Evolutionary conservation across 1,140 invertebrate genomes (phyloP).

Genomic region (Drosophila bocqueti): DNA sequence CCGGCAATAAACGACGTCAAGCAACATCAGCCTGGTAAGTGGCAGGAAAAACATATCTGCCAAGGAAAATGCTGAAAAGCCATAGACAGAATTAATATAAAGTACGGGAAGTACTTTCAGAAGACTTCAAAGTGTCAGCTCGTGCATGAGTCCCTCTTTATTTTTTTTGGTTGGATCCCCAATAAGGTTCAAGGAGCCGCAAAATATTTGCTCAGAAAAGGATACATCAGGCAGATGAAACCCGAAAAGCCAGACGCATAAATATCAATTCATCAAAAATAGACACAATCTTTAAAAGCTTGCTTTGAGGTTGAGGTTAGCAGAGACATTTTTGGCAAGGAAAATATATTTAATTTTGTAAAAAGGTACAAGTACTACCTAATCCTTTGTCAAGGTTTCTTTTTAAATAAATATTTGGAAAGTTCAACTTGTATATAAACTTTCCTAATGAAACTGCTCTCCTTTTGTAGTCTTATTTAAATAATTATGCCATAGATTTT

Average conservation of each 20-base stretch:
- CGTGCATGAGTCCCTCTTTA: slow-evolving; percentile 15
- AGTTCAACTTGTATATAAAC: not conserved
- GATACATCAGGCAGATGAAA: not conserved
- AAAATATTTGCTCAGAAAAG: slow-evolving; percentile 18
- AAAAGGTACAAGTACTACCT: too few species aligned
- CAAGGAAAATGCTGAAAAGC: slow-evolving; percentile 6
- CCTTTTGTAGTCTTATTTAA: not conserved
- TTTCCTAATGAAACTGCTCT: too few species aligned
- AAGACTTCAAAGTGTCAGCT: slow-evolving; percentile 36
- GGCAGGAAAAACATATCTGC: not conserved
- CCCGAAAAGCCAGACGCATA: slow-evolving; percentile 30
- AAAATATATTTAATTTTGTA: not conserved
- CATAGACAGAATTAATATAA: slow-evolving; percentile 19
- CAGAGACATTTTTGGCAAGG: not conserved
- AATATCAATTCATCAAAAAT: slow-evolving; percentile 42
- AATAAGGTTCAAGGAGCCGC: not conserved
- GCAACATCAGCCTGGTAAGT: slow-evolving; percentile 1
- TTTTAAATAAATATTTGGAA: not conserved
- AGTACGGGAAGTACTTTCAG: slow-evolving; percentile 1
- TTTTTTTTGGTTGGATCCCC: not conserved
- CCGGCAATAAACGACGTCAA: not conserved
- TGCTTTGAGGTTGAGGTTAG: not conserved
- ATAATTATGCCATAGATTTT: not conserved
- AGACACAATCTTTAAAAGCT: too few species aligned
- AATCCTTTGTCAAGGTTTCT: not conserved